A percentile compares a stretch with the other conserved stretches of the same genome.
These are phyloP conservation scores for Corvus moneduloides DNA, from an alignment of 2,113 vertebrate species.

Conservation along the genomic window DNA sequence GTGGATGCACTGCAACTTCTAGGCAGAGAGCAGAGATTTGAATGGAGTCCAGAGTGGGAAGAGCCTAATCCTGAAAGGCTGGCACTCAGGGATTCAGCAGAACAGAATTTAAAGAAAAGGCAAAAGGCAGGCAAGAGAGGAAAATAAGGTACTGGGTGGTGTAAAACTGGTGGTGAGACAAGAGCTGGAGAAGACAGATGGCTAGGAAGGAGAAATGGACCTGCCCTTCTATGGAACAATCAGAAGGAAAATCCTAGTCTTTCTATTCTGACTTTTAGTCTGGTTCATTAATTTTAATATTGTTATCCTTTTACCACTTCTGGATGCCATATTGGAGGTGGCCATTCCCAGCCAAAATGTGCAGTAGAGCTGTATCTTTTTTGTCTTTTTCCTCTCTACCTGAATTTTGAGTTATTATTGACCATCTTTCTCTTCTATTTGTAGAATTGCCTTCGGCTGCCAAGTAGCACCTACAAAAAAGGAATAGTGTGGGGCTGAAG, in stretches of 20 bases:
- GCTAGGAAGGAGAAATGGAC: background rate
- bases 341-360: background rate
- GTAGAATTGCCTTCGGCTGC: background rate
- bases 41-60: background rate
- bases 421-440: background rate
- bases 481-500: background rate
- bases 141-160: background rate
- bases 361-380: background rate
- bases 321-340: background rate
- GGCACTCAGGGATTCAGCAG: rapidly evolving
- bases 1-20: background rate
- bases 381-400: background rate
- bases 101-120: background rate
- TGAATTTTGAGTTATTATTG: background rate
- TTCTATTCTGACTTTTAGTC: background rate
- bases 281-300: background rate
- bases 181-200: background rate
- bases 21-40: background rate
- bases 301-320: background rate
- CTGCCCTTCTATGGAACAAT: background rate
- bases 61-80: background rate
- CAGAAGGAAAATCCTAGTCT: background rate
- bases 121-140: background rate
- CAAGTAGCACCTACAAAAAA: background rate
- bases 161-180: background rate